Percentiles rank a stretch among this genome's conserved stretches.
These are phyloP conservation scores for Liodrosophila aerea DNA, from an alignment of 2,888 invertebrate species.

Conservation along the genomic window DNA sequence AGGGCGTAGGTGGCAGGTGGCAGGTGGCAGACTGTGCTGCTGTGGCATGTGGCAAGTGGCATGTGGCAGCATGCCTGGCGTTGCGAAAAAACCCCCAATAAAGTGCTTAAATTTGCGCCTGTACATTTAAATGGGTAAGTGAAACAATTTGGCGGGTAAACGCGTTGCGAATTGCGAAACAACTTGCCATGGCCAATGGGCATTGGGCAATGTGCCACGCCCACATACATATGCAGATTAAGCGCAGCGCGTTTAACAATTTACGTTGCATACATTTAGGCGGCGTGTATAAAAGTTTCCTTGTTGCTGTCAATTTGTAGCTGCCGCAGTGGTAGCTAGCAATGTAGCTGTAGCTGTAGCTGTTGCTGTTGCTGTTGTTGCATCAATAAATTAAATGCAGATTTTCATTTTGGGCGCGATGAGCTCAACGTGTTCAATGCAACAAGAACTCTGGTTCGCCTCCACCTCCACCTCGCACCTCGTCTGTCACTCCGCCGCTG, in stretches of 20 bases:
- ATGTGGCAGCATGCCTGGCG: constrained; percentile 18
- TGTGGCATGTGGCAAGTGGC: background rate
- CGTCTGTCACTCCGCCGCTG: constrained; percentile 53
- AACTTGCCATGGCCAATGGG: background rate
- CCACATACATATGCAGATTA: constrained; percentile 65
- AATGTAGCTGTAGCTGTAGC: too few relatives aligned
- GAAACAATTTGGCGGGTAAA: constrained; percentile 62
- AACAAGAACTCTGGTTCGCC: constrained; percentile 2
- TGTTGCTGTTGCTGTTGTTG: constrained; percentile 22
- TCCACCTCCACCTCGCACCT: constrained; percentile 9
- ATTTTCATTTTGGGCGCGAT: constrained; percentile 65
- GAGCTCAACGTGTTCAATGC: constrained; percentile 44
- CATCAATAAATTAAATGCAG: constrained; percentile 77
- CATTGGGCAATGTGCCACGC: constrained; percentile 5
- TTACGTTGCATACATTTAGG: constrained; percentile 75
- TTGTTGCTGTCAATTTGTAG: constrained; percentile 32
- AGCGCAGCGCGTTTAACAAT: constrained; percentile 71
- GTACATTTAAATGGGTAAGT: constrained; percentile 73
- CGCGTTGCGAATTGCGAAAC: background rate
- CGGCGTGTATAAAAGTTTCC: constrained; percentile 46
- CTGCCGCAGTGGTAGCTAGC: constrained; percentile 9
- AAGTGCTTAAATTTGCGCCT: constrained; percentile 69
- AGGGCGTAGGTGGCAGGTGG: background rate
- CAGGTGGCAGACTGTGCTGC: background rate
- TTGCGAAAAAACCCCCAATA: constrained; percentile 59